Percentiles rank a stretch among this genome's conserved stretches.
Evolutionary conservation across 2,113 vertebrate genomes (phyloP).

Genomic region (Oxygymnocypris stewartii): DNA sequence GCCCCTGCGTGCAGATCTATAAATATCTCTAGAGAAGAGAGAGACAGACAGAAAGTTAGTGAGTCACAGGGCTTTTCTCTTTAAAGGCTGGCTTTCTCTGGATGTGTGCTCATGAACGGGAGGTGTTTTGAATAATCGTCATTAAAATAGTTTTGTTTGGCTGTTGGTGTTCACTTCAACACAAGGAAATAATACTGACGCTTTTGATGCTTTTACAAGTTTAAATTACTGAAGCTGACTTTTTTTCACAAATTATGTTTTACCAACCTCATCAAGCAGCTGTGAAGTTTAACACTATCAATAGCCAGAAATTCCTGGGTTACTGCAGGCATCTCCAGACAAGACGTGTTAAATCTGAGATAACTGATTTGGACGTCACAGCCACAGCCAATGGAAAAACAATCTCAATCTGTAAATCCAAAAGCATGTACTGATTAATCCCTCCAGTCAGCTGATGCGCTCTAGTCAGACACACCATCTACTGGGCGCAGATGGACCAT

Average conservation of each 20-base stretch:
- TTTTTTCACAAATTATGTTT: not conserved
- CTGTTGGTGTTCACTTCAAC: not conserved
- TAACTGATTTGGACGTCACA: slow-evolving; percentile 14
- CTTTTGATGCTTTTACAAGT: not conserved
- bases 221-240: not conserved
- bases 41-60: not conserved
- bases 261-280: not conserved
- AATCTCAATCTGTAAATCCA: slow-evolving; percentile 37
- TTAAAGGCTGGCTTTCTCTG: slow-evolving; percentile 9
- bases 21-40: slow-evolving; percentile 34
- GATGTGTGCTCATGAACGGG: not conserved
- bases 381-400: slow-evolving; percentile 35
- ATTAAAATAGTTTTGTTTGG: not conserved
- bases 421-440: slow-evolving; percentile 2
- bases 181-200: not conserved
- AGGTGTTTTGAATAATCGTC: not conserved
- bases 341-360: slow-evolving; percentile 13
- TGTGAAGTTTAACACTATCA: not conserved
- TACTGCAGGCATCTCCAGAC: not conserved
- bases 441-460: not conserved
- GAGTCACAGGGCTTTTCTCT: slow-evolving; percentile 21
- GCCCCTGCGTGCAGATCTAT: slow-evolving; percentile 9
- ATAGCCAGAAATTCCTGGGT: not conserved
- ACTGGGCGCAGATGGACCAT: not conserved
- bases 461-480: slow-evolving; percentile 1